A percentile compares a stretch with the other conserved stretches of the same genome.
phyloP scores from a whole-genome alignment of 1,140 invertebrate genomes.

The Acyrthosiphon pisum region DNA sequence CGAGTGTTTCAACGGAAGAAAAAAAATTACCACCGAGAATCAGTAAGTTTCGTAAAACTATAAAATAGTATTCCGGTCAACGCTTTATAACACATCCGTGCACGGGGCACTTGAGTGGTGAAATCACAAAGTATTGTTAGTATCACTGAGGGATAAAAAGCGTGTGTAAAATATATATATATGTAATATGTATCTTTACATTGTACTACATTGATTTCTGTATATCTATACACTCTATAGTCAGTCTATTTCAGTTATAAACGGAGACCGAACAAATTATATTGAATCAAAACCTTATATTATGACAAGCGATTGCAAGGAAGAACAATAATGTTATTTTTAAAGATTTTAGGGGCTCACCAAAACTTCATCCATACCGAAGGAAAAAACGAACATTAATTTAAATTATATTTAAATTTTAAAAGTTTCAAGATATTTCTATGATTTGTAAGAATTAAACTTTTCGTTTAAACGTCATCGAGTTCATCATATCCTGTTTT shows the following conservation, averaged over 20 bases:
- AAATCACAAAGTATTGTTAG: constrained; percentile 18
- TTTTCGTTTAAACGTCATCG: background rate
- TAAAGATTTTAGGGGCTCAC: background rate
- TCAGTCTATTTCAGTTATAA: background rate
- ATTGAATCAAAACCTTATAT: background rate
- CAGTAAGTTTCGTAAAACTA: constrained; percentile 1
- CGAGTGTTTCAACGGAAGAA: background rate
- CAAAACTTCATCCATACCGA: background rate
- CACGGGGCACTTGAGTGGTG: background rate
- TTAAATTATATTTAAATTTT: too few species aligned
- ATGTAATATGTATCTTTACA: background rate
- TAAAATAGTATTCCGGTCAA: constrained; percentile 15
- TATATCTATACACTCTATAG: background rate
- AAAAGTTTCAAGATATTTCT: too few species aligned
- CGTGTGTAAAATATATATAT: background rate
- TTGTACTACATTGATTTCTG: background rate
- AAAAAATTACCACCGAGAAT: constrained; percentile 8
- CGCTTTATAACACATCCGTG: background rate
- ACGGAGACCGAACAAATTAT: background rate
- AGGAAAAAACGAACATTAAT: background rate
- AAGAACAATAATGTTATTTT: background rate
- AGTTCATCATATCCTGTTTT: background rate
- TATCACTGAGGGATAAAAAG: background rate
- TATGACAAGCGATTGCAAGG: background rate
- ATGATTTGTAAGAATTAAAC: background rate